These are phyloP conservation scores for Macrotus californicus DNA, from an alignment of 2,113 vertebrate genomes.

Conservation along the genomic window DNA sequence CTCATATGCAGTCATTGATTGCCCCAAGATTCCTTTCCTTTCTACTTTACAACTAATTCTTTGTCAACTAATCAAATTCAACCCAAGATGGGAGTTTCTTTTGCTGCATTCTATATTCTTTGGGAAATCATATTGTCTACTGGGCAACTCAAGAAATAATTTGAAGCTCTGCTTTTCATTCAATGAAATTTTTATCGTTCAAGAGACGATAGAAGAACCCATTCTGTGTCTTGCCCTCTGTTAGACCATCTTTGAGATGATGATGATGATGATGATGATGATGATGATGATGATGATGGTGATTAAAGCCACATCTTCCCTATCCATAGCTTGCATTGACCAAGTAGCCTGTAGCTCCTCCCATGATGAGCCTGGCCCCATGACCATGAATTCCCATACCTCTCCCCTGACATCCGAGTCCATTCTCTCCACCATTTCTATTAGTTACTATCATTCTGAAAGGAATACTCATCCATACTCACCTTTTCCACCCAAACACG, in stretches of 20 bases:
- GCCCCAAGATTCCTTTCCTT: neutral
- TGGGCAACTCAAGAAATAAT: neutral
- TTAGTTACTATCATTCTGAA: neutral
- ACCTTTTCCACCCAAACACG: neutral
- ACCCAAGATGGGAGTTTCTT: neutral
- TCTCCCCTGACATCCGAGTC: neutral
- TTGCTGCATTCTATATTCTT: neutral
- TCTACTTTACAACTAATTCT: neutral
- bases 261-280: neutral
- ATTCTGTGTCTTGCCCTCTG: neutral
- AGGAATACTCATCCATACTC: neutral
- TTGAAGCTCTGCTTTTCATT: neutral
- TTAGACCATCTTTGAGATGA: neutral
- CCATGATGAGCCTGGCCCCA: neutral
- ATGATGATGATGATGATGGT: no score
- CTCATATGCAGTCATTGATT: neutral
- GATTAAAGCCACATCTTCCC: neutral
- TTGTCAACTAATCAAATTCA: neutral
- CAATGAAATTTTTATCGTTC: neutral
- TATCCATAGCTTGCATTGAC: neutral
- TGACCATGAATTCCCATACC: neutral
- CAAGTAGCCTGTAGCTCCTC: neutral
- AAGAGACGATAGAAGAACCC: neutral
- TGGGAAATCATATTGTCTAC: neutral
- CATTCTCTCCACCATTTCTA: neutral